Conservation (phyloP, 2,113 vertebrate genomes). For the Psephotus haematonotus region DNA sequence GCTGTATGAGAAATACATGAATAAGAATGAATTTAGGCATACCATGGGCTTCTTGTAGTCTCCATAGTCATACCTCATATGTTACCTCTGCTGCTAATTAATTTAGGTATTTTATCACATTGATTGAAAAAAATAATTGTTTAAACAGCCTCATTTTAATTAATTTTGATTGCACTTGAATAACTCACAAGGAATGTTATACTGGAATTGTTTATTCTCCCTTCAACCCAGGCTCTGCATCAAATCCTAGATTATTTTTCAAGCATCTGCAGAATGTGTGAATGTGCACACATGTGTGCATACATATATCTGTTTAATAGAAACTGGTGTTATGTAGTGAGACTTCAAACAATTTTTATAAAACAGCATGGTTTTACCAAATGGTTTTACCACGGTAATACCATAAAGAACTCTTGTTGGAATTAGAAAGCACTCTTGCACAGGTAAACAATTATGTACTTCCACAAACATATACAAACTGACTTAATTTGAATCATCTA, state of each 20-base stretch:
- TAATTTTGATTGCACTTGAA: not conserved
- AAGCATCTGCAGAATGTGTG: not conserved
- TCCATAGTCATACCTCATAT: not conserved
- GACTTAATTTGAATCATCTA: not conserved
- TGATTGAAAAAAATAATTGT: not conserved
- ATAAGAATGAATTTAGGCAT: not conserved
- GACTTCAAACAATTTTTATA: not conserved
- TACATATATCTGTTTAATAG: fast-evolving
- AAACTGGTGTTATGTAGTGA: not conserved
- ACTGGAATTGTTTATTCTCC: not conserved
- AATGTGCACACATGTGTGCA: fast-evolving
- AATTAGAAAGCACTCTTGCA: not conserved
- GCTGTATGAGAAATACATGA: not conserved
- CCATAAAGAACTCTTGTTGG: not conserved
- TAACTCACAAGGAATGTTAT: not conserved
- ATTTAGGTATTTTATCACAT: not conserved
- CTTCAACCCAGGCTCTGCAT: not conserved
- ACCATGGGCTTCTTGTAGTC: not conserved
- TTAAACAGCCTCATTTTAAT: not conserved
- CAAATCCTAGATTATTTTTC: not conserved
- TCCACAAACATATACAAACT: not conserved
- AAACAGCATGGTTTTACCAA: no score
- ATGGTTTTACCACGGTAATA: not conserved
- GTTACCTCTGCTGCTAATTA: not conserved
- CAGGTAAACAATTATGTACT: not conserved